A percentile compares a stretch with the other conserved stretches of the same genome.
phyloP scores from a whole-genome alignment of 1,140 invertebrate genomes.

The Formica selysi region DNA sequence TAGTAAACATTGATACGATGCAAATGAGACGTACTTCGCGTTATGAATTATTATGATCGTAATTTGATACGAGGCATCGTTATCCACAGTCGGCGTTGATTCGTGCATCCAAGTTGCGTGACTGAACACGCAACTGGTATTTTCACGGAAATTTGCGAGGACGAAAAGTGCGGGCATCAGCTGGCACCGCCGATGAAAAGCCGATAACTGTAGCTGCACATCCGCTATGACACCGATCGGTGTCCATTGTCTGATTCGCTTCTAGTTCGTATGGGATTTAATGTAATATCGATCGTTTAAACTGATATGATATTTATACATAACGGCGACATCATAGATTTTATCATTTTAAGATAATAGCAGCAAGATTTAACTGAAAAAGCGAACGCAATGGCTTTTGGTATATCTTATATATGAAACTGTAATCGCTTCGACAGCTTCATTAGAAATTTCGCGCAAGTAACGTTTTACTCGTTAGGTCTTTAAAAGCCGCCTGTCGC shows the following conservation, averaged over 20 bases:
- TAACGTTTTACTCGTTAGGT: constrained; percentile 49
- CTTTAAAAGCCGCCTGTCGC: constrained; percentile 44
- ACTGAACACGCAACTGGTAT: constrained; percentile 78
- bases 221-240: constrained; percentile 32
- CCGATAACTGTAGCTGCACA: constrained; percentile 64
- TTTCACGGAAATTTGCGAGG: constrained; percentile 77
- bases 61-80: constrained; percentile 39
- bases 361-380: not conserved
- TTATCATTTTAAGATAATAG: not conserved
- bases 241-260: not conserved
- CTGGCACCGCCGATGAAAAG: constrained; percentile 67
- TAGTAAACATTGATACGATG: constrained; percentile 35
- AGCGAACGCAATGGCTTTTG: not conserved
- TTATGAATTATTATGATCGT: too few relatives aligned
- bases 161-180: constrained; percentile 80
- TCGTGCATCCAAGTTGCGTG: constrained; percentile 69
- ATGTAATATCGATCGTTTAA: not conserved
- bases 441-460: constrained; percentile 20
- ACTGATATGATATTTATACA: not conserved
- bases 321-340: not conserved
- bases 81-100: constrained; percentile 53
- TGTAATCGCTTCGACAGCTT: constrained; percentile 16
- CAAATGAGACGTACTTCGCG: constrained; percentile 7
- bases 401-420: not conserved
- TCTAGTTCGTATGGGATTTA: not conserved